Conservation (phyloP, 1,140 invertebrate genomes). For the Dendroctonus ponderosae region DNA sequence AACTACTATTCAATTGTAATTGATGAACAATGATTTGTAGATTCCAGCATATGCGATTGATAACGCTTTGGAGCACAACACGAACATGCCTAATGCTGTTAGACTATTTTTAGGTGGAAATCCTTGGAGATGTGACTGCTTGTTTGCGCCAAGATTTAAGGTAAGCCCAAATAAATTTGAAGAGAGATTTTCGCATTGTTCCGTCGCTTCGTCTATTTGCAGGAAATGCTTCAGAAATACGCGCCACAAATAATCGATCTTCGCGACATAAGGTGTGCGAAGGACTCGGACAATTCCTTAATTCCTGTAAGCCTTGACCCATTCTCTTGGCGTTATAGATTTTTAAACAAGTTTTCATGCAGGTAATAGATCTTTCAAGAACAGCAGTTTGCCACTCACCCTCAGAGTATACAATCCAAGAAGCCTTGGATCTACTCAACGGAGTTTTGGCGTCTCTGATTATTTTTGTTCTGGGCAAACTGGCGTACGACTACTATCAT, state of each 20-base stretch:
- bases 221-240: conserved; percentile 68
- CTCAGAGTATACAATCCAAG: conserved; percentile 56
- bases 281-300: conserved; percentile 54
- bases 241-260: conserved; percentile 65
- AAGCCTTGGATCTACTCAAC: conserved; percentile 71
- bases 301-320: conserved; percentile 55
- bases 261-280: conserved; percentile 63
- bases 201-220: conserved; percentile 22
- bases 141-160: conserved; percentile 73
- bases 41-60: conserved; percentile 75
- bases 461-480: conserved; percentile 67
- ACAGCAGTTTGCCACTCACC: conserved; percentile 64
- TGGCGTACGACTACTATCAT: conserved; percentile 76
- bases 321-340: not conserved
- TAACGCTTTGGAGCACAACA: conserved; percentile 70
- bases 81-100: conserved; percentile 59
- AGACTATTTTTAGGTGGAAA: conserved; percentile 69
- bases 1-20: too few species aligned
- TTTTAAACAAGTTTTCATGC: conserved; percentile 47
- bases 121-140: conserved; percentile 79
- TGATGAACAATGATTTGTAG: conserved; percentile 51
- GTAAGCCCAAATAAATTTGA: conserved; percentile 43
- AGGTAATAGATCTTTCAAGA: conserved; percentile 68
- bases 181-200: not conserved
- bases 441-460: conserved; percentile 66